Percentiles rank a stretch among this genome's conserved stretches.
Conservation (phyloP, 2,888 invertebrate genomes). For the Drosophila paramelanica region DNA sequence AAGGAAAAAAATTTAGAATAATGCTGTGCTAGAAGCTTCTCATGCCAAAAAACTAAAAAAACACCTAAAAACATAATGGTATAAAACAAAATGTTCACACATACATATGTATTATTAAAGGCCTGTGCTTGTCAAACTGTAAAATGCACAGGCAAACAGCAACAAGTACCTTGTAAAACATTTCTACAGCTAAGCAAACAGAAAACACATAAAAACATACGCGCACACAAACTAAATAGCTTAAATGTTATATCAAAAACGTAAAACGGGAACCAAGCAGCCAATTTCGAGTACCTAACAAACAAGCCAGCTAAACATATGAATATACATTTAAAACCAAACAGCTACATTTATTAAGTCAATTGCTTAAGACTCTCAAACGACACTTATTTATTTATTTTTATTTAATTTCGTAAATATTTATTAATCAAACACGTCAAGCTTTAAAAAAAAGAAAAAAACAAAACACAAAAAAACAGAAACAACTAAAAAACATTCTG, state of each 20-base stretch:
- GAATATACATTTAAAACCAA: constrained; percentile 22
- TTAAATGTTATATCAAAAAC: constrained; percentile 33
- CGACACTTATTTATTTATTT: constrained; percentile 49
- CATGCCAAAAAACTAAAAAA: constrained; percentile 63
- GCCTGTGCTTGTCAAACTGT: constrained; percentile 44
- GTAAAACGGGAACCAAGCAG: constrained; percentile 73
- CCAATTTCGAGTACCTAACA: constrained; percentile 76
- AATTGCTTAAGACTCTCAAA: constrained; percentile 51
- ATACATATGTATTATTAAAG: constrained; percentile 6
- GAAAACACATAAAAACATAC: constrained; percentile 30
- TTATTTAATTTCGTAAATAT: constrained; percentile 51
- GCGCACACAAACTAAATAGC: constrained; percentile 39
- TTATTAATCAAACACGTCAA: constrained; percentile 65
- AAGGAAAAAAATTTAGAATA: constrained; percentile 21
- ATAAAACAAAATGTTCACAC: constrained; percentile 7
- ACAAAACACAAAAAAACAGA: constrained; percentile 10
- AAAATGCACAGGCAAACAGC: constrained; percentile 27
- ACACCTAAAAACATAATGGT: background rate
- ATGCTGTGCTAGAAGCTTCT: constrained; percentile 77
- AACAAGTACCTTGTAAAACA: constrained; percentile 52
- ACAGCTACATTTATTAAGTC: constrained; percentile 35
- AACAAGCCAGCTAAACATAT: constrained; percentile 54
- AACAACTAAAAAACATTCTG: constrained; percentile 61
- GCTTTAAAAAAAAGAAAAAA: constrained; percentile 67
- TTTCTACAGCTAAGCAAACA: constrained; percentile 28